These are phyloP conservation scores for Lycodopsis pacificus DNA, from an alignment of 2,797 vertebrate species.

Conservation along the genomic window DNA sequence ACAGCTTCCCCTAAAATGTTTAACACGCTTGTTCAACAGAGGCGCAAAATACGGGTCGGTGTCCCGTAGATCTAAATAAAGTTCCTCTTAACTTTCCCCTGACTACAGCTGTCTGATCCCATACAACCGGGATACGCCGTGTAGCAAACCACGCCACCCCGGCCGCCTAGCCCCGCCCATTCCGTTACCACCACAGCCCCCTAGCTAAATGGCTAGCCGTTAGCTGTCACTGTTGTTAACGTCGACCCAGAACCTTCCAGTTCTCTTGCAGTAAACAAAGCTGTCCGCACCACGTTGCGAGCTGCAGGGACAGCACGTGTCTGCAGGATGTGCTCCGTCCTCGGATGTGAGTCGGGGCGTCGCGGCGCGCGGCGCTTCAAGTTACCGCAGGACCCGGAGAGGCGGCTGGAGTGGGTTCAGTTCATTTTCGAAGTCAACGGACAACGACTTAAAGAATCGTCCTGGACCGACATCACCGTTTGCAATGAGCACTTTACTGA, in stretches of 20 bases:
- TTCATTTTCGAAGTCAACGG: conserved; percentile 57
- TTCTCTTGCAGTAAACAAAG: background rate
- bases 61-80: too few species aligned
- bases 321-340: conserved; percentile 58
- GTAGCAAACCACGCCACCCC: background rate
- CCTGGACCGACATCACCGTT: conserved; percentile 63
- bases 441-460: conserved; percentile 55
- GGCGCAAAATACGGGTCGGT: too few species aligned
- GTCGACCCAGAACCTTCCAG: background rate
- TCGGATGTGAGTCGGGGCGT: conserved; percentile 43
- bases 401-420: conserved; percentile 65
- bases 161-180: background rate
- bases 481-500: conserved; percentile 52
- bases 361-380: conserved; percentile 39
- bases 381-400: conserved; percentile 63
- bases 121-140: background rate
- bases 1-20: too few species aligned
- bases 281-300: background rate
- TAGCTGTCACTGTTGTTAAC: background rate
- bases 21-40: too few species aligned
- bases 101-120: background rate
- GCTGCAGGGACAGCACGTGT: background rate
- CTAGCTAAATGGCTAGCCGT: background rate
- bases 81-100: too few species aligned
- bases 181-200: background rate